Evolutionary conservation across 2,797 vertebrate genomes (phyloP).

Genomic region (Pseudopleuronectes americanus): DNA sequence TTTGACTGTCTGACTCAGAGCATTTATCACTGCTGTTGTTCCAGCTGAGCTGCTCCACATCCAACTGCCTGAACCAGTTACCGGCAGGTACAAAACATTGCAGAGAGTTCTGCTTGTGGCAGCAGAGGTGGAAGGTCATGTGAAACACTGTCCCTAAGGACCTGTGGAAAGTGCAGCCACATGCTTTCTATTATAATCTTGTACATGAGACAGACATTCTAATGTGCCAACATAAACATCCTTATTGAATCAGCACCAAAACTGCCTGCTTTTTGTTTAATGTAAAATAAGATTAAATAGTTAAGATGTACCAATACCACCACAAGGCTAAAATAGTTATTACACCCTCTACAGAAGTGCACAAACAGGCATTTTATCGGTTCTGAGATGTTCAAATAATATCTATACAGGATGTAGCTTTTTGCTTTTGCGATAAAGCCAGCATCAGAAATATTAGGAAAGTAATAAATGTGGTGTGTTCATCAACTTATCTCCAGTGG

Average conservation of each 20-base stretch:
- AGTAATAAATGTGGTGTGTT: no score
- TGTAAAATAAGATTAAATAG: slow-evolving; percentile 6
- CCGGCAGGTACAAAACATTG: slow-evolving; percentile 37
- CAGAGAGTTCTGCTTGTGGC: slow-evolving; percentile 26
- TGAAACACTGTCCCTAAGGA: slow-evolving; percentile 54
- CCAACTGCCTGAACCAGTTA: slow-evolving; percentile 16
- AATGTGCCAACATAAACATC: slow-evolving; percentile 61
- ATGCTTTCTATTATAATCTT: slow-evolving; percentile 54
- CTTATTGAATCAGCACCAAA: slow-evolving; percentile 50
- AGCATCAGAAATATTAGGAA: no score
- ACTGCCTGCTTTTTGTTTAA: slow-evolving; percentile 10
- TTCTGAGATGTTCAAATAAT: no score
- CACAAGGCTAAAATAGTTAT: not conserved
- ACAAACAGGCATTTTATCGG: no score
- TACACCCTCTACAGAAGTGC: not conserved
- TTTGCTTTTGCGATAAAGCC: no score
- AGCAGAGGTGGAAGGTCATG: slow-evolving; percentile 45
- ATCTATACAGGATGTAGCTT: no score
- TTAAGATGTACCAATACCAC: slow-evolving; percentile 1
- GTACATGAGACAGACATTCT: slow-evolving; percentile 30
- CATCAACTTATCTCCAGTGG: no score
- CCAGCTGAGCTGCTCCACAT: slow-evolving; percentile 5
- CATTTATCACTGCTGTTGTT: slow-evolving; percentile 14
- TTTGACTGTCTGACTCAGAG: not conserved
- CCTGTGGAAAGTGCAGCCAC: slow-evolving; percentile 34